Conservation (phyloP, 2,113 vertebrate genomes). For the Ameiurus melas region DNA sequence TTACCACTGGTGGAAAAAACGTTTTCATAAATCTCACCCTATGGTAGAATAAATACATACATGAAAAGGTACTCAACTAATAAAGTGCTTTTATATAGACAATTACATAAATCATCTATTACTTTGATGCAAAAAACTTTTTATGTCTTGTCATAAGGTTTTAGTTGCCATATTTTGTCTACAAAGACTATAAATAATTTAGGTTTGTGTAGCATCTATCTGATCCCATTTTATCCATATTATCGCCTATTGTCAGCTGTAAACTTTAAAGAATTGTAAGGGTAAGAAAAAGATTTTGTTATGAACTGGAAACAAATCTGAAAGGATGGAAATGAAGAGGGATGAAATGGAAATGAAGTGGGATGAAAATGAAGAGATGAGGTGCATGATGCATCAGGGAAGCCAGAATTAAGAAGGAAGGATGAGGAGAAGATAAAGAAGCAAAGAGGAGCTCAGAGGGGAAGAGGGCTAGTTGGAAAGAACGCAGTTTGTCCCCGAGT, state of each 20-base stretch:
- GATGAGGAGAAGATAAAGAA: slow-evolving; percentile 65
- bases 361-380: slow-evolving; percentile 56
- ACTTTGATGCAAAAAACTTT: background rate
- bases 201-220: background rate
- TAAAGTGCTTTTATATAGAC: background rate
- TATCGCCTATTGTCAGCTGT: slow-evolving; percentile 9
- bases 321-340: slow-evolving; percentile 70
- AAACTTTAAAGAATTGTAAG: slow-evolving; percentile 54
- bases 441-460: slow-evolving; percentile 53
- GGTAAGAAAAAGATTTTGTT: slow-evolving; percentile 56
- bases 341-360: slow-evolving; percentile 72
- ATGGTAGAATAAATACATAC: background rate
- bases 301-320: slow-evolving; percentile 53
- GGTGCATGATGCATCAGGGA: slow-evolving; percentile 54
- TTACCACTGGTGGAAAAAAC: background rate
- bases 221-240: slow-evolving; percentile 19
- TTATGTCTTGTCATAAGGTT: background rate
- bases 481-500: slow-evolving; percentile 63
- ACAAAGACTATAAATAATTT: slow-evolving; percentile 11
- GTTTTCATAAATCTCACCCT: background rate
- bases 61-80: background rate
- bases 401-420: slow-evolving; percentile 50
- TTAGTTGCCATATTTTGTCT: background rate
- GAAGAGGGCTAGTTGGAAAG: slow-evolving; percentile 64
- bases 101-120: background rate